phyloP scores from a whole-genome alignment of 2,888 invertebrate species.

The Sericinus montela region DNA sequence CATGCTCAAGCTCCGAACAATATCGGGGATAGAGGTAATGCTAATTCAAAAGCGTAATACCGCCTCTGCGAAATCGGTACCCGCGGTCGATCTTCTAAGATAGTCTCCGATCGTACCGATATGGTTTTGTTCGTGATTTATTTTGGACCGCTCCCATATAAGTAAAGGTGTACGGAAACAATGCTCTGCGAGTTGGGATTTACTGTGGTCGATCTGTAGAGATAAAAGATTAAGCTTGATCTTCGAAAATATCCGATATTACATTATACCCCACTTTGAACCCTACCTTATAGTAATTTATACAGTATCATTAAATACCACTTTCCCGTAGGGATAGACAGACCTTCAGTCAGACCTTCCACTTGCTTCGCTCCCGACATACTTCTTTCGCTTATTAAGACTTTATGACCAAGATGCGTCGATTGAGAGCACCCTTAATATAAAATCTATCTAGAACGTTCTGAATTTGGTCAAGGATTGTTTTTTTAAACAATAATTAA shows the following conservation, averaged over 20 bases:
- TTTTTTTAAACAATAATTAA: no score
- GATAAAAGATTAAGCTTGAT: slow-evolving; percentile 67
- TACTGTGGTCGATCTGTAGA: slow-evolving; percentile 73
- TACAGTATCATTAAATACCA: no score
- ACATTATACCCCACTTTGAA: neutral
- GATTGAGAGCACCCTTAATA: no score
- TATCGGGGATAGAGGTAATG: slow-evolving; percentile 64
- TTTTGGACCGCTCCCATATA: slow-evolving; percentile 73
- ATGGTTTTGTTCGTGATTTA: slow-evolving; percentile 76
- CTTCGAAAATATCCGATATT: slow-evolving; percentile 20
- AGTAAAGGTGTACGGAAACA: slow-evolving; percentile 68
- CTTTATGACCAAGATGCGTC: no score
- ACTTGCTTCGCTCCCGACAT: no score
- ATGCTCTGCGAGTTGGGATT: slow-evolving; percentile 65
- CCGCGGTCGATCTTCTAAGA: slow-evolving; percentile 57
- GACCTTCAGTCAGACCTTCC: no score
- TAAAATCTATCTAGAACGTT: no score
- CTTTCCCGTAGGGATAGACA: no score
- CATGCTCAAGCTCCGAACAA: slow-evolving; percentile 46
- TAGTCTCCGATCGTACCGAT: slow-evolving; percentile 71
- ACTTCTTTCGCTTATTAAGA: no score
- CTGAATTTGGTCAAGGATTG: no score
- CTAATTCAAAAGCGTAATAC: slow-evolving; percentile 77
- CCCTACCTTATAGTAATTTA: neutral
- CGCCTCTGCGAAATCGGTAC: slow-evolving; percentile 52